Conservation (phyloP, 2,113 vertebrate genomes). For the Delphinapterus leucas region DNA sequence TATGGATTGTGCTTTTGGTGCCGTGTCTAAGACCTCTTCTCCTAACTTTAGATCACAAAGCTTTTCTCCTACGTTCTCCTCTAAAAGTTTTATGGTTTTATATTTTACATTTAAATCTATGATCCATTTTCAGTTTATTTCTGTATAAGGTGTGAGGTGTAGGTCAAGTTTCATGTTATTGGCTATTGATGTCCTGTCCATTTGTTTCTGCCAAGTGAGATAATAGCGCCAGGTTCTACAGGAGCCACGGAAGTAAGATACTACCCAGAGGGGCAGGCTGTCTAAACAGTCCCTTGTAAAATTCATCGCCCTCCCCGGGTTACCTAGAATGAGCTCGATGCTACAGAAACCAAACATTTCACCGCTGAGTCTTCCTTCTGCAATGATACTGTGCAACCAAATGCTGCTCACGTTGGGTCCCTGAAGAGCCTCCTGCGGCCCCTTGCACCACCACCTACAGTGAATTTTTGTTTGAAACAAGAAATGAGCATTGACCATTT, state of each 20-base stretch:
- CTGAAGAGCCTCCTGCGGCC: background rate
- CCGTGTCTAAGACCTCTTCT: background rate
- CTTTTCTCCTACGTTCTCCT: background rate
- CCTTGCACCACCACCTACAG: background rate
- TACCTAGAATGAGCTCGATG: background rate
- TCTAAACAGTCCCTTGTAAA: background rate
- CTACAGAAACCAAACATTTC: conserved; percentile 42
- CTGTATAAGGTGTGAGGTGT: background rate
- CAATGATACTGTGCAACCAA: conserved; percentile 23
- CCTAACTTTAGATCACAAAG: background rate
- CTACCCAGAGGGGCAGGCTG: background rate
- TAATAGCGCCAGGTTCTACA: background rate
- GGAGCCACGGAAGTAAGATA: background rate
- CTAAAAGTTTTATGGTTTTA: background rate
- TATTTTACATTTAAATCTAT: background rate
- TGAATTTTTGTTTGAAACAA: conserved; percentile 29
- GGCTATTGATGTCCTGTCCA: background rate
- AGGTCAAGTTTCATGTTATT: background rate
- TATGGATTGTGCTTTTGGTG: background rate
- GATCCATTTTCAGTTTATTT: background rate
- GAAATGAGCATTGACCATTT: background rate
- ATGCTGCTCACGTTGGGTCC: background rate
- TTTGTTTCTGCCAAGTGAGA: background rate
- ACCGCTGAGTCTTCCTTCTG: background rate
- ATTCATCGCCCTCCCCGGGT: background rate